Evolutionary conservation across 1,140 invertebrate genomes (phyloP).

Genomic region (Sitodiplosis mosellana): DNA sequence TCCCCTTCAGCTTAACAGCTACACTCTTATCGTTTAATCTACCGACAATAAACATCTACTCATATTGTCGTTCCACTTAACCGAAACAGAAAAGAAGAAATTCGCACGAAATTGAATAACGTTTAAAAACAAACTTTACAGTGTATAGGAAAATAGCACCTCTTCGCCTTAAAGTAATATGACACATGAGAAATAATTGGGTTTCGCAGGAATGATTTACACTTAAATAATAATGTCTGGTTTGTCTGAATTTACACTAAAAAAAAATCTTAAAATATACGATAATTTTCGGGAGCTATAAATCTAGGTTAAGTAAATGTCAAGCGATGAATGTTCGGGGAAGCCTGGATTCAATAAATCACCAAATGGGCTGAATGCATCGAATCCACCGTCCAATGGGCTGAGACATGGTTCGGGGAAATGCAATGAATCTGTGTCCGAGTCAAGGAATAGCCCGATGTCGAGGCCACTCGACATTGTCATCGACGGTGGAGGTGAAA

Average conservation of each 20-base stretch:
- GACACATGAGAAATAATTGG: background rate
- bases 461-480: slow-evolving; percentile 8
- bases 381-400: slow-evolving; percentile 13
- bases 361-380: slow-evolving; percentile 16
- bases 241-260: background rate
- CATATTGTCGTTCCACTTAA: too few relatives aligned
- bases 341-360: slow-evolving; percentile 18
- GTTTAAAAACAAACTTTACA: background rate
- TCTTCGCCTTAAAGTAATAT: background rate
- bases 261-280: background rate
- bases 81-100: too few relatives aligned
- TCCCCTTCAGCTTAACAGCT: too few relatives aligned
- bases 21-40: too few relatives aligned
- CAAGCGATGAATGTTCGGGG: slow-evolving; percentile 8
- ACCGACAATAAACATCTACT: too few relatives aligned
- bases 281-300: background rate
- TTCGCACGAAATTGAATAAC: too few relatives aligned
- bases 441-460: slow-evolving; percentile 18
- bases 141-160: background rate
- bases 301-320: slow-evolving; percentile 21
- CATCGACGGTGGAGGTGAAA: background rate
- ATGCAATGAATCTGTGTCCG: slow-evolving; percentile 16
- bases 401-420: slow-evolving; percentile 19
- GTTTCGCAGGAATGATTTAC: background rate
- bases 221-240: background rate